Evolutionary conservation across 2,888 invertebrate genomes (phyloP), one percentile per base, ranked within the genome.

Genomic region (Platypus cylindrus): DNA sequence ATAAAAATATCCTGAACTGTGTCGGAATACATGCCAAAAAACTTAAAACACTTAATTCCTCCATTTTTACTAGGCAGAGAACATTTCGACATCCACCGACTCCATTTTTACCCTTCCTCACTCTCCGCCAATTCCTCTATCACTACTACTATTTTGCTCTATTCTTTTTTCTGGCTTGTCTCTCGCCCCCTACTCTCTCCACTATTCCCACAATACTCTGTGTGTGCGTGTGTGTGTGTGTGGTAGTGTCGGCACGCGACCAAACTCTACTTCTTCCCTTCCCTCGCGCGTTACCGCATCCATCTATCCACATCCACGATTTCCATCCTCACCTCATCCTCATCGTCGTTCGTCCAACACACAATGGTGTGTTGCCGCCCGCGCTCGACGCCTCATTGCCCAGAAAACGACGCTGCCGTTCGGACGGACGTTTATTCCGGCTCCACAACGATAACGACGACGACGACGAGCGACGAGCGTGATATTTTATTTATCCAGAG

Each of bases 211-310:
- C 25, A 30, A 15, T 29, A 35, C 25, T 26, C 32, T 32, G 25
- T 3, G 24, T 15, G 25, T 32, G 20, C 47, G 54, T 57, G 59
- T 58, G 60, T 59, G 60, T n/a, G n/a, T n/a, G 59, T 60, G 60
- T 59, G 59, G 60, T 56, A 59, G 60, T 60, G 60, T 60, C 61
- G 61, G 61, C 61, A 62, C 61, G 60, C 61, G 61, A 62, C 61
- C 57, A 58, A 59, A 59, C 48, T 47, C 47, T 46, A n/a, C n/a
- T n/a, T n/a, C n/a, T n/a, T n/a, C n/a, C n/a, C n/a, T 47, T 46
- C 48, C 49, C 50, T 43, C 48, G 48, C 48, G 50, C 52, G 49
- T n/a, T n/a, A n/a, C 48, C 53, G 50, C 52, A 23, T 31, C 41
- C 32, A 32, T 47, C n/a, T 40, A 45, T 16, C 45, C 45, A 40